phyloP scores from a whole-genome alignment of 1,140 invertebrate genomes.

The Drosophila bocqueti region DNA sequence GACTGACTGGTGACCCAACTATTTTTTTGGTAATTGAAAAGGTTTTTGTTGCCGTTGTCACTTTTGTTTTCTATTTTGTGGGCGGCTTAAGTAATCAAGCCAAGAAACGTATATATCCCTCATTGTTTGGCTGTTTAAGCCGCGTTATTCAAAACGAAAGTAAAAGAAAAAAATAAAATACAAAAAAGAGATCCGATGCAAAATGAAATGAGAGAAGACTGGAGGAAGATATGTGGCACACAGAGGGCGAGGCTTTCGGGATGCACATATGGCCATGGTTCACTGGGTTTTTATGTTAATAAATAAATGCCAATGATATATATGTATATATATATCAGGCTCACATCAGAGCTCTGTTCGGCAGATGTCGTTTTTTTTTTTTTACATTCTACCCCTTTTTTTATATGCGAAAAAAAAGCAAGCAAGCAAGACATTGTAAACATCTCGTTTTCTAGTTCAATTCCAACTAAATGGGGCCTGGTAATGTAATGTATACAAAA shows the following conservation, averaged over 20 bases:
- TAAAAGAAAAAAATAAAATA: slow-evolving; percentile 43
- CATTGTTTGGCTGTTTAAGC: slow-evolving; percentile 52
- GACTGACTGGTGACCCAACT: slow-evolving; percentile 51
- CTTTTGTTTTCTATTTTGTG: slow-evolving; percentile 60
- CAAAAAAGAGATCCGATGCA: slow-evolving; percentile 28
- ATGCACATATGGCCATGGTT: slow-evolving; percentile 57
- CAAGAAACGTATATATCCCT: slow-evolving; percentile 10
- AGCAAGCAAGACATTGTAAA: slow-evolving; percentile 64
- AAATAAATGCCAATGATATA: slow-evolving; percentile 68
- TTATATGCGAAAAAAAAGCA: slow-evolving; percentile 47
- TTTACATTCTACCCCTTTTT: neutral
- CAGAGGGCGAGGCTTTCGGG: slow-evolving; percentile 21
- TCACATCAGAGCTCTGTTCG: slow-evolving; percentile 26
- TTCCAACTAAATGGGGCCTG: slow-evolving; percentile 78
- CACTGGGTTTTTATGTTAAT: slow-evolving; percentile 82
- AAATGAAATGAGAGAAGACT: slow-evolving; percentile 55
- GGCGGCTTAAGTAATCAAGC: slow-evolving; percentile 76
- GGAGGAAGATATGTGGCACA: slow-evolving; percentile 60
- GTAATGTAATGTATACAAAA: slow-evolving; percentile 77
- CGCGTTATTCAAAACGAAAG: slow-evolving; percentile 64
- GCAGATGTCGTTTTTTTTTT: slow-evolving; percentile 40
- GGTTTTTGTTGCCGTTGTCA: slow-evolving; percentile 51
- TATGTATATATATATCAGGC: neutral
- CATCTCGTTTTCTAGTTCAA: slow-evolving; percentile 81
- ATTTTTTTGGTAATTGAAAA: slow-evolving; percentile 80